Percentiles rank a stretch among this genome's conserved stretches.
Evolutionary conservation across 2,797 vertebrate species (phyloP).

Genomic region (Dallia pectoralis): DNA sequence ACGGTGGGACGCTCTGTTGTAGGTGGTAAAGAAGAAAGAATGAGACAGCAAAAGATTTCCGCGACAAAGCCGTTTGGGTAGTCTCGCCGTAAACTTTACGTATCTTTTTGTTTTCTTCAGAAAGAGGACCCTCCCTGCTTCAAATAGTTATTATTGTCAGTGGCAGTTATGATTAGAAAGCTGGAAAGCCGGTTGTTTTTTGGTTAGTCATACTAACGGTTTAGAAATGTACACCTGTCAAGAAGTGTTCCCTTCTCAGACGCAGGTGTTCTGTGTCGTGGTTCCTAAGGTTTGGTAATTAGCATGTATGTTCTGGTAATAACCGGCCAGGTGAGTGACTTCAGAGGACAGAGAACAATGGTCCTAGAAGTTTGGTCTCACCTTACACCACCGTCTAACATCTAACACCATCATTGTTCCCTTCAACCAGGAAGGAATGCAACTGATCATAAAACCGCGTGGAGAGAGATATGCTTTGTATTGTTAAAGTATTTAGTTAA

Average conservation of each 20-base stretch:
- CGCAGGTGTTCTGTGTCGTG: neutral
- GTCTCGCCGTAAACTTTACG: conserved; percentile 42
- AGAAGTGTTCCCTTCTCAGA: neutral
- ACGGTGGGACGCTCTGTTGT: conserved; percentile 59
- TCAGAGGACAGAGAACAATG: conserved; percentile 51
- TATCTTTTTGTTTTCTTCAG: neutral
- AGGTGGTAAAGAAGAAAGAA: conserved; percentile 48
- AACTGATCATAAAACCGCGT: neutral
- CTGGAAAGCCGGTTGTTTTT: neutral
- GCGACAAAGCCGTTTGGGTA: conserved; percentile 61
- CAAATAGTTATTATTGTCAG: neutral
- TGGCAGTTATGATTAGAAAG: neutral
- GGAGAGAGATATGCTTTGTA: neutral
- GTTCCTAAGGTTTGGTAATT: neutral
- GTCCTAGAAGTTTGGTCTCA: conserved; percentile 40
- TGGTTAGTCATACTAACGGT: neutral
- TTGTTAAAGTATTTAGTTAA: neutral
- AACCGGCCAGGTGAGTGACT: conserved; percentile 36
- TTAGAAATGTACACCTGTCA: conserved; percentile 1
- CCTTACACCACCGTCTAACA: conserved; percentile 35
- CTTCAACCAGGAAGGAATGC: neutral
- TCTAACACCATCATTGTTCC: neutral
- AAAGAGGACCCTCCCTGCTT: neutral
- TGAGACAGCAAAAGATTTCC: conserved; percentile 51
- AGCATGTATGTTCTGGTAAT: conserved; percentile 47